A percentile compares a stretch with the other conserved stretches of the same genome.
Conservation (phyloP, 2,113 vertebrate genomes). For the Lutjanus erythropterus region DNA sequence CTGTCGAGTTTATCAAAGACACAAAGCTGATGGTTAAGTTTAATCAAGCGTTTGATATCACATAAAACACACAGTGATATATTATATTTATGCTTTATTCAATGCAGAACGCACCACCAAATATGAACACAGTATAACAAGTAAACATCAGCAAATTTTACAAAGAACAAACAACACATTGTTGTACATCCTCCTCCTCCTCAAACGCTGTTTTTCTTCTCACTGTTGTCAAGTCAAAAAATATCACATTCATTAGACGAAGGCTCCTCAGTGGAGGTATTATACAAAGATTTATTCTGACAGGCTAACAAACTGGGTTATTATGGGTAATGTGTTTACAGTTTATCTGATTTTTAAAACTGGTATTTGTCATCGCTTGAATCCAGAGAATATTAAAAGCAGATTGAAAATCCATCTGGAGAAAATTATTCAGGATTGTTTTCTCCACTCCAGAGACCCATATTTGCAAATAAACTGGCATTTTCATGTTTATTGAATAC, state of each 20-base stretch:
- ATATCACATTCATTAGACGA: constrained; percentile 9
- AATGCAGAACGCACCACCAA: constrained; percentile 23
- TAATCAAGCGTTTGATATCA: neutral
- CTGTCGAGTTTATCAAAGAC: too few relatives aligned
- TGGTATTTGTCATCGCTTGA: neutral
- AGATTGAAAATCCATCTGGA: neutral
- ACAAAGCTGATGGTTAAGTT: neutral
- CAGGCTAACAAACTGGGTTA: neutral
- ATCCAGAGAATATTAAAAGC: constrained; percentile 3
- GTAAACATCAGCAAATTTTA: constrained; percentile 27
- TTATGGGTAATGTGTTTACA: too few relatives aligned
- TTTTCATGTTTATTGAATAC: too few relatives aligned
- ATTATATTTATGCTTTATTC: constrained; percentile 61
- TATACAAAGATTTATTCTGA: constrained; percentile 11
- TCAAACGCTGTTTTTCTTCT: neutral
- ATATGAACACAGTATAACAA: constrained; percentile 30
- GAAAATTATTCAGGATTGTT: too few relatives aligned
- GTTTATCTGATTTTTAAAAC: too few relatives aligned
- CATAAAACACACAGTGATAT: neutral
- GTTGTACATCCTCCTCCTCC: constrained; percentile 5
- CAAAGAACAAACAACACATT: constrained; percentile 39
- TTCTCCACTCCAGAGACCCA: too few relatives aligned
- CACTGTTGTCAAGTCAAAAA: neutral
- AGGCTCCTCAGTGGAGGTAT: constrained; percentile 12
- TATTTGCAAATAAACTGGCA: too few relatives aligned